Evolutionary conservation across 2,113 vertebrate genomes (phyloP).

Genomic region (Vombatus ursinus): DNA sequence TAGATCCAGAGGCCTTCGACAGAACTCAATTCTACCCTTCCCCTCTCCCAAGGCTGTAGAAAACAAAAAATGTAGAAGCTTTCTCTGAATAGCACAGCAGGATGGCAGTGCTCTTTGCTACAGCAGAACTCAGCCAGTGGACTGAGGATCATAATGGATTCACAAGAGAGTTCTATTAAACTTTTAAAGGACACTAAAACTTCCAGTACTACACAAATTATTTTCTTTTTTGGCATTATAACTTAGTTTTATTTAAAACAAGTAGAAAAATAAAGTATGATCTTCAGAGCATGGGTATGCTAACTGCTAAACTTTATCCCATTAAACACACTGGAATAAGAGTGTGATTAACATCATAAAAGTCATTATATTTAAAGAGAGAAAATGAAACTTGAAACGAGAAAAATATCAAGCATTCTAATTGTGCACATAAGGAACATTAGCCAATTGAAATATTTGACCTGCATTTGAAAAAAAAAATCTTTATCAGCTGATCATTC

Average conservation of each 20-base stretch:
- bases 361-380: neutral
- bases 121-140: neutral
- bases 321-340: neutral
- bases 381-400: neutral
- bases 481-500: neutral
- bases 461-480: neutral
- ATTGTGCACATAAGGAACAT: neutral
- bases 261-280: neutral
- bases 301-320: neutral
- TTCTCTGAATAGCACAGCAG: neutral
- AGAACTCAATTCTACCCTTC: neutral
- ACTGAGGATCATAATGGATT: neutral
- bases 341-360: neutral
- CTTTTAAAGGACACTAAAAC: neutral
- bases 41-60: neutral
- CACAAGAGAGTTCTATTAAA: neutral
- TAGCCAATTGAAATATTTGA: neutral
- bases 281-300: neutral
- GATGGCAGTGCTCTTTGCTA: too few relatives aligned
- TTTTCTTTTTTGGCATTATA: neutral
- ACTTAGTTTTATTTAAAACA: neutral
- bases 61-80: neutral
- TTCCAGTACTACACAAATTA: neutral
- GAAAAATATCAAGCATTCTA: neutral
- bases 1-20: neutral